Evolutionary conservation across 2,888 invertebrate genomes (phyloP), one percentile per base, ranked within the genome.

Genomic region (Tetheella fluctuosa): DNA sequence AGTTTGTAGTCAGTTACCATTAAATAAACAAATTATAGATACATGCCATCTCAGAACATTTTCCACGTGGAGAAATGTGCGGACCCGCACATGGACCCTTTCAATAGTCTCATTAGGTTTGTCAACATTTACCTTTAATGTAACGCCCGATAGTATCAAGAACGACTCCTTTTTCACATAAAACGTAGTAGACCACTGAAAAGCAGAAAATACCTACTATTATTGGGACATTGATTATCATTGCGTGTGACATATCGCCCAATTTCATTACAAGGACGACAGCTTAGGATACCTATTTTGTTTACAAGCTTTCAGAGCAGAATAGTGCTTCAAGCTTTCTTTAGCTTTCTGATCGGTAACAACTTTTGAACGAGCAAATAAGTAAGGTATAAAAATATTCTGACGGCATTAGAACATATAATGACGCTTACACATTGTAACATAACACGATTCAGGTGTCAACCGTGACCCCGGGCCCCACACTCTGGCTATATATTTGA

Each of bases 231-330:
- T 48, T 48, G 5, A 20, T 48, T 48, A 48, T 48, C 48, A 48
- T 48, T 17, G 48, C 10, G 48, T 48, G 48, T 48, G 8, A 48
- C 7, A 20, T 48, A 20, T 15, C n/a, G n/a, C 17, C 42, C 42
- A 20, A 48, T 48, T 42, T 42, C 20, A 17, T 48, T 20, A 48
- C 20, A 48, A 48, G 48, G 48, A 48, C 48, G 48, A 17, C 42
- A n/a, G n/a, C 8, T 17, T 1, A 42, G 37, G 37, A 2, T n/a
- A 8, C 17, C 42, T n/a, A 6, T 17, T 7, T 17, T 6, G 42
- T 42, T 42, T 10, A 39, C 37, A 39, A n/a, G 37, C 2, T 30
- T 30, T 30, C 37, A 7, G 15, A 15, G 15, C 42, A 17, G 42
- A 42, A 42, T 42, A n/a, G 17, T 10, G 17, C 6, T 42, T 42